These are phyloP conservation scores for Ifrita kowaldi DNA, from an alignment of 2,113 vertebrate species.

Conservation along the genomic window DNA sequence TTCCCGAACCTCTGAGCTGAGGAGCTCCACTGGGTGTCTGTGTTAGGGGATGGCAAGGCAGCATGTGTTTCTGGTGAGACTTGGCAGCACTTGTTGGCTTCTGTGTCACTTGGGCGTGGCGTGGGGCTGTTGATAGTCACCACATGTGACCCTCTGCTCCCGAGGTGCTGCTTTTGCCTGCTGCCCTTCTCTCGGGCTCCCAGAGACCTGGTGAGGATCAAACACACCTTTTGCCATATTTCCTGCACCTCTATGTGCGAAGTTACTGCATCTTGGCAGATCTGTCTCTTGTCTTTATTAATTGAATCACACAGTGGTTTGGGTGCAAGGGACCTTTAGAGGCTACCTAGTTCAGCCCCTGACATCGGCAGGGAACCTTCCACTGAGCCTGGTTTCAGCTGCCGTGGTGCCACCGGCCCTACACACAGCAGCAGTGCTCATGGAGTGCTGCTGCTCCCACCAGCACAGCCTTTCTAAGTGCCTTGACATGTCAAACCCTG, in stretches of 20 bases:
- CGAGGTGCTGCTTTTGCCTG: not conserved
- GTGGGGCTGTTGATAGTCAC: not conserved
- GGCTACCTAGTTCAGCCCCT: not conserved
- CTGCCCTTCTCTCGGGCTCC: not conserved
- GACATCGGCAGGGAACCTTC: not conserved
- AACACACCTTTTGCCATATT: not conserved
- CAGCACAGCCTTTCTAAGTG: accelerated
- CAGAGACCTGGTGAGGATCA: not conserved
- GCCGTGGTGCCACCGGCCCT: accelerated
- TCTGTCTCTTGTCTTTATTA: not conserved
- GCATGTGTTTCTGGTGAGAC: not conserved
- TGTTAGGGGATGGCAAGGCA: accelerated
- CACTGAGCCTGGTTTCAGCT: not conserved
- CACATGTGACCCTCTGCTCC: accelerated
- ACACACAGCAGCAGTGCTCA: accelerated
- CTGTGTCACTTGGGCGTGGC: not conserved
- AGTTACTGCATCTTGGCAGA: not conserved
- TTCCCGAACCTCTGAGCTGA: not conserved
- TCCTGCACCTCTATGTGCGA: accelerated
- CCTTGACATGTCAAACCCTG: accelerated
- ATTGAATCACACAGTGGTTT: not conserved
- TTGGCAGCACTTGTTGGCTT: accelerated
- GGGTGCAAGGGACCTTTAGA: not conserved
- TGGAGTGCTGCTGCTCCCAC: not conserved
- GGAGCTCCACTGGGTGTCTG: not conserved